Base-by-base conservation (phyloP, 1,140 invertebrate species). In the Hylaeus volcanicus region DNA sequence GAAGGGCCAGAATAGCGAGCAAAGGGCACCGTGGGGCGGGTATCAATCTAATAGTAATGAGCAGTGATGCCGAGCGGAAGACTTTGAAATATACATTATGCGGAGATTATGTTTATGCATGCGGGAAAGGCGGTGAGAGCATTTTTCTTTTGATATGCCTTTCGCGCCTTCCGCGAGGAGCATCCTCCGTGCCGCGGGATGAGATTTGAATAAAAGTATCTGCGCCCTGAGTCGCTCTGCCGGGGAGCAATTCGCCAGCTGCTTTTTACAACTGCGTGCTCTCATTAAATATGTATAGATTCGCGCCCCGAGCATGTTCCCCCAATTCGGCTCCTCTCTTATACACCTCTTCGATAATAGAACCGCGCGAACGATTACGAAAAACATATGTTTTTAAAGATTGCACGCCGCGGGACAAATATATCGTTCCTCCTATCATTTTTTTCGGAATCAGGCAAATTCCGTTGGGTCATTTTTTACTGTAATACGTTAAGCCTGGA, bases 261-360 rank as follows among this genome's bases (percentile, higher is more conserved):
- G 70, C 86, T 90, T 89, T 88, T 90, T 89, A 89, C 89, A 88
- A 89, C 81, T 88, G 86, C 84, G 88, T 80, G 84, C 74, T 86
- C 89, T 92, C 90, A 92, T 92, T 92, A 92, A 92, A 92, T 92
- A 92, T 92, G 91, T 91, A 92, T 92, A 92, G 91, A 87, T 86
- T 89, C 84, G 73, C 87, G 82, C 88, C 88, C 86, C 81, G 84
- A 80, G 81, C 83, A 43, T 82, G 77, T 78, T 86, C 76, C 75
- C 85, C 73, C 77, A 85, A 83, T 76, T 83, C 68, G 68, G 68
- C 41, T 12, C 48, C 71, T 39, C 69, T 73, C 71, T 45, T 74
- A 63, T 53, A 12, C 14, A 58, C 53, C 15, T 15, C 61, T 1
- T 45, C 74, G 75, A 88, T 89, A 87, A 88, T 88, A 80, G 81